Conservation (phyloP, 1,140 invertebrate genomes). For the Drosophila repletoides region DNA sequence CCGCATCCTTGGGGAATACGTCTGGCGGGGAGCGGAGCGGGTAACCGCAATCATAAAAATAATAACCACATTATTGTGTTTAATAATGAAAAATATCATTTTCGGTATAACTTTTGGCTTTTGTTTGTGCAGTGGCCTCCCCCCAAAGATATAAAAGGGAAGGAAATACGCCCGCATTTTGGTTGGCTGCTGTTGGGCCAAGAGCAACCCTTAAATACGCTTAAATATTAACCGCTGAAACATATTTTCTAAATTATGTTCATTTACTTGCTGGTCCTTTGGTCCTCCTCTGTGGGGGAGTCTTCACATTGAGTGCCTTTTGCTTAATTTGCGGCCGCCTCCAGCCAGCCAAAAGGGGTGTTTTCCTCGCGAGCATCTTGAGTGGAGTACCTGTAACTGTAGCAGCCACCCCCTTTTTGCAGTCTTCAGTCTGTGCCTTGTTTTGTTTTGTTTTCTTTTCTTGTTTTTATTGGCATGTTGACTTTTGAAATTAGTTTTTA, state of each 20-base stretch:
- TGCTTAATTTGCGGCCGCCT: constrained; percentile 72
- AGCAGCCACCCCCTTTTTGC: constrained; percentile 32
- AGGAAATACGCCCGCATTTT: constrained; percentile 71
- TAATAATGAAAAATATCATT: constrained; percentile 82
- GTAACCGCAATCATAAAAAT: constrained; percentile 78
- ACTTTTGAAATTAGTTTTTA: constrained; percentile 81
- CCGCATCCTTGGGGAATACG: constrained; percentile 54
- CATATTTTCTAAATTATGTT: constrained; percentile 79
- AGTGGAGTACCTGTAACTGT: constrained; percentile 60
- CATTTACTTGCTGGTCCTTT: constrained; percentile 62
- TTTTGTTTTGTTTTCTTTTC: too few species aligned
- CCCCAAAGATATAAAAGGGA: constrained; percentile 11
- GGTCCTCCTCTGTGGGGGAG: constrained; percentile 13
- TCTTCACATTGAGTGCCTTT: constrained; percentile 64
- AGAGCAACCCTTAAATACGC: constrained; percentile 66
- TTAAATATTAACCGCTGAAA: constrained; percentile 56
- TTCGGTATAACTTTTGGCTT: constrained; percentile 78
- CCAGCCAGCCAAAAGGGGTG: constrained; percentile 64
- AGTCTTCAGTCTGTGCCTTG: neutral
- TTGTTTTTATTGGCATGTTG: constrained; percentile 80
- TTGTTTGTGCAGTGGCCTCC: constrained; percentile 56
- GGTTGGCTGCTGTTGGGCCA: constrained; percentile 43
- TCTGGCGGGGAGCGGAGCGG: neutral
- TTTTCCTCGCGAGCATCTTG: constrained; percentile 45
- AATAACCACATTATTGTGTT: constrained; percentile 82